Base-by-base conservation (phyloP, 2,113 vertebrate genomes). In the Brachyhypopomus occidentalis region DNA sequence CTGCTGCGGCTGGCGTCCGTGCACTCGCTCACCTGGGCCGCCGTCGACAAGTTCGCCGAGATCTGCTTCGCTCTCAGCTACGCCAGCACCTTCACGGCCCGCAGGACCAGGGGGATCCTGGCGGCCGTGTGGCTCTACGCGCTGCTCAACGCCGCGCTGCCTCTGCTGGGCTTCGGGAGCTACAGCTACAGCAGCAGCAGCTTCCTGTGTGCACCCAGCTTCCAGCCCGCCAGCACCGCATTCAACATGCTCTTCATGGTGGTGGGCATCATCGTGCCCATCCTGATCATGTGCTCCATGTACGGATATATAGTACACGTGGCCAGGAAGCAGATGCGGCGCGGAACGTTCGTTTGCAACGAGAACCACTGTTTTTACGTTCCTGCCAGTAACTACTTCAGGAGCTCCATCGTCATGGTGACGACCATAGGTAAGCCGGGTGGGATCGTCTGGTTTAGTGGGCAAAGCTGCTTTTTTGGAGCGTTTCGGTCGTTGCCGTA, bases 301-400 rank as follows among this genome's bases (percentile, higher is more conserved):
- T 89, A 92, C 2, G 87, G 88, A 8, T 91, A 88, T 71, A 89
- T 94, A 5, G 87, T 93, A 2, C 88, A 91, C 5, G 86, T 92
- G 75, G 93, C 92, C 23, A 79, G 90, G 58, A 91, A 88, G 12
- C 93, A 94, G 85, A 91, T 90, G 1, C 83, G 87, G 20, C 85
- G 91, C 48, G 94, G 94, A n/a, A 95, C 91, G 0, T 94, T 93
- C 79, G 86, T 90, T 67, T 94, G 93, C 88, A 93, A 94, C 3
- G 89, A 94, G 73, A 88, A 92, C 79, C 93, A 94, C 86, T 95
- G 94, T 59, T 92, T 91, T 87, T 88, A 93, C 1, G 92, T 94
- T 41, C 94, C 92, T 7, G 92, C 91, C 23, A 91, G 89, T 73
- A 89, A 82, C 20, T 95, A 94, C 81, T 87, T 92, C 77, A 90